Percentiles rank a stretch among this genome's conserved stretches.
Evolutionary conservation across 2,113 vertebrate species (phyloP).

Genomic region (Malurus elegans): DNA sequence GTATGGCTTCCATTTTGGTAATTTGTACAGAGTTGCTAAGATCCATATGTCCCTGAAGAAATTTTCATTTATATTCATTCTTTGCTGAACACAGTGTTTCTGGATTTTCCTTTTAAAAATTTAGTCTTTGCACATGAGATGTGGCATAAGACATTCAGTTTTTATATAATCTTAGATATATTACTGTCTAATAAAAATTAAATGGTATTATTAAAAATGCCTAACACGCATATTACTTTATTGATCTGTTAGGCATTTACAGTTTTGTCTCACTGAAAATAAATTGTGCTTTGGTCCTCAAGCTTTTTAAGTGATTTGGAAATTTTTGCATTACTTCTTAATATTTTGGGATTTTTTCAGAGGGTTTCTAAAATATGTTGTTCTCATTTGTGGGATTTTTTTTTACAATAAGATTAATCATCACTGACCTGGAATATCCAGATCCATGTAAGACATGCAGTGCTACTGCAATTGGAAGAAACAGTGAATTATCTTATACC

Average conservation of each 20-base stretch:
- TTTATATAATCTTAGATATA: neutral
- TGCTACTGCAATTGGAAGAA: neutral
- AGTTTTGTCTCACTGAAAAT: neutral
- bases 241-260: neutral
- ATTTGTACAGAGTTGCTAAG: neutral
- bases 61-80: neutral
- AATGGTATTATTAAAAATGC: neutral
- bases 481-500: neutral
- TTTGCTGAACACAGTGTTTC: neutral
- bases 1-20: neutral
- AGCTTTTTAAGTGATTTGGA: neutral
- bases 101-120: neutral
- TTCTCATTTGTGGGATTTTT: neutral
- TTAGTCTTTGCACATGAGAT: neutral
- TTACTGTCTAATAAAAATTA: constrained; percentile 8
- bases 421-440: neutral
- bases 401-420: neutral
- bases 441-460: neutral
- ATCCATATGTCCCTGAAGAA: neutral
- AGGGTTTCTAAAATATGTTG: neutral
- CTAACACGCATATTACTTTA: neutral
- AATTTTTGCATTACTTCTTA: neutral
- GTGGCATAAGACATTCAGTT: neutral
- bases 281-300: neutral
- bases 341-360: neutral